A percentile compares a stretch with the other conserved stretches of the same genome.
These are phyloP conservation scores for Synergus japonicus DNA, from an alignment of 2,888 invertebrate genomes.

Conservation along the genomic window DNA sequence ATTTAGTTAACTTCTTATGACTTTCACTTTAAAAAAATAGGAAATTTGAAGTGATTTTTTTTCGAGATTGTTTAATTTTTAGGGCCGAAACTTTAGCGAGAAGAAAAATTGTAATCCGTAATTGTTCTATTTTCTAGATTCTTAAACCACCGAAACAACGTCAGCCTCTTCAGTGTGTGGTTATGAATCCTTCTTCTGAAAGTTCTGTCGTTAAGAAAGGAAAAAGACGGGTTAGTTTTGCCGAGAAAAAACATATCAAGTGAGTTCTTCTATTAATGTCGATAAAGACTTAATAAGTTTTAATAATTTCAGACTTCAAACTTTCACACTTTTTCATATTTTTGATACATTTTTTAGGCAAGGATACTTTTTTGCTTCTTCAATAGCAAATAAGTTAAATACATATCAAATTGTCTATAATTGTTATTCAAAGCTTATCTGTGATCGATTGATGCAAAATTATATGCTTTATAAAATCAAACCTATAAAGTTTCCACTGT, in stretches of 20 bases:
- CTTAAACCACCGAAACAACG: conserved; percentile 67
- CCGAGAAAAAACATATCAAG: conserved; percentile 73
- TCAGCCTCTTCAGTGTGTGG: conserved; percentile 63
- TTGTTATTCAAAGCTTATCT: no score
- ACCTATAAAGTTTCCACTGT: no score
- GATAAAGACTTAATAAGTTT: background rate
- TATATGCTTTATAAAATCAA: no score
- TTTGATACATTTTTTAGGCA: conserved; percentile 26
- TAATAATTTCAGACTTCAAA: background rate
- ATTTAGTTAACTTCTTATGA: background rate
- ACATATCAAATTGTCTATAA: no score
- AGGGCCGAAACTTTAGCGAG: background rate
- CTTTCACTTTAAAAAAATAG: background rate
- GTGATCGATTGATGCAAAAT: no score
- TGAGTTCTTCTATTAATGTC: conserved; percentile 50
- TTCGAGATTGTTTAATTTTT: background rate
- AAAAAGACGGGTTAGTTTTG: conserved; percentile 72
- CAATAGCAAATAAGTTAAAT: no score
- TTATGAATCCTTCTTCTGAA: conserved; percentile 60
- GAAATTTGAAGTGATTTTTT: no score
- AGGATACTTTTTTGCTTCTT: background rate
- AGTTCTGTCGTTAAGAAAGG: conserved; percentile 57
- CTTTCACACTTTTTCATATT: background rate
- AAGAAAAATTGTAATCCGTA: background rate
- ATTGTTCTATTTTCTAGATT: conserved; percentile 59